Conservation (phyloP, 1,140 invertebrate species). For the Acromyrmex heyeri region DNA sequence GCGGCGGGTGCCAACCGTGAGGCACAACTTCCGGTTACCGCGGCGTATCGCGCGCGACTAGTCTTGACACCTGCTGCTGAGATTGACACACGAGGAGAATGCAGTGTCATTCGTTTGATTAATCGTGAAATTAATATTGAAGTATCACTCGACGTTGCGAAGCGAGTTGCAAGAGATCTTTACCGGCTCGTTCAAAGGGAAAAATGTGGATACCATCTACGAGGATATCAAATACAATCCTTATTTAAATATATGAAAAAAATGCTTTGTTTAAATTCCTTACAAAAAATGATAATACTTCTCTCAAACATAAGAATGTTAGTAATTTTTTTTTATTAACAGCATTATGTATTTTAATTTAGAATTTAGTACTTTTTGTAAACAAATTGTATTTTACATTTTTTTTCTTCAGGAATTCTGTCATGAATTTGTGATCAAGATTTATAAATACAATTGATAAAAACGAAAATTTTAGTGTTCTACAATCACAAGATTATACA, state of each 20-base stretch:
- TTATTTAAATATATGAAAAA: not conserved
- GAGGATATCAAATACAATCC: not conserved
- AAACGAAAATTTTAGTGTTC: not conserved
- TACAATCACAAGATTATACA: not conserved
- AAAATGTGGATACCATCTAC: not conserved
- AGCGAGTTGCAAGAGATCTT: not conserved
- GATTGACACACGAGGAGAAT: slow-evolving; percentile 26
- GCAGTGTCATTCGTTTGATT: slow-evolving; percentile 44
- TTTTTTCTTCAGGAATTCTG: not conserved
- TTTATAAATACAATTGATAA: not conserved
- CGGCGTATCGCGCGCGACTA: slow-evolving; percentile 41
- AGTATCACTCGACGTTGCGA: slow-evolving; percentile 12
- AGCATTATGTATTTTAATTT: not conserved
- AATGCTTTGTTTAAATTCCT: not conserved
- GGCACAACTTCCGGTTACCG: slow-evolving; percentile 56
- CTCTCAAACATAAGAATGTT: not conserved
- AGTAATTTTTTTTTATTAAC: not conserved
- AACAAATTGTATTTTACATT: not conserved
- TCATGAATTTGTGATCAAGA: not conserved
- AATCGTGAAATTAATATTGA: slow-evolving; percentile 36
- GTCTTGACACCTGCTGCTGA: slow-evolving; percentile 48
- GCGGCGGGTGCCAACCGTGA: not conserved
- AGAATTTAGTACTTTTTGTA: not conserved
- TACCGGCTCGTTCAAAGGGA: not conserved
- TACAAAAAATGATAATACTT: not conserved